A percentile compares a stretch with the other conserved stretches of the same genome.
Evolutionary conservation across 2,113 vertebrate genomes (phyloP).

Genomic region (Phycodurus eques): DNA sequence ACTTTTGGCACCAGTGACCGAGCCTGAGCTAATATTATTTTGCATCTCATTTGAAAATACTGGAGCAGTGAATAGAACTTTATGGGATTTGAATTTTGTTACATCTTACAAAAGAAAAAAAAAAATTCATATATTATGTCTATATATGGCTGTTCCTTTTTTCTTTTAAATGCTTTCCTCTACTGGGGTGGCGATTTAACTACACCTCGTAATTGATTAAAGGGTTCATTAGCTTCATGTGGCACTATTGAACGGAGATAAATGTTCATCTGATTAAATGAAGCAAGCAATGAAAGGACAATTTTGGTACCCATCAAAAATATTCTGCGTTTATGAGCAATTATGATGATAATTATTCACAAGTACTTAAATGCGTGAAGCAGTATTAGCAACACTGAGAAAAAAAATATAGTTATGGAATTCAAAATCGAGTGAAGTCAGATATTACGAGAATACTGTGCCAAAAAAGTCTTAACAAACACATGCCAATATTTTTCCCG

Average conservation of each 20-base stretch:
- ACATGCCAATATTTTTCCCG: no score
- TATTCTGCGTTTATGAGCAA: no score
- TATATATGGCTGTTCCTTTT: not conserved
- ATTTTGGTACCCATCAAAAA: not conserved
- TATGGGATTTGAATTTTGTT: not conserved
- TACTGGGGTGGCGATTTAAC: not conserved
- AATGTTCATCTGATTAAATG: not conserved
- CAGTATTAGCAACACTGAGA: not conserved
- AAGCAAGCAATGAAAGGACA: conserved; percentile 9
- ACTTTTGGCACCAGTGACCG: conserved; percentile 58
- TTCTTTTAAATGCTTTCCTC: conserved; percentile 6
- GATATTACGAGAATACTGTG: no score
- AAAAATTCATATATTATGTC: not conserved
- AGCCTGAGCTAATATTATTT: conserved; percentile 39
- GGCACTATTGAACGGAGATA: not conserved
- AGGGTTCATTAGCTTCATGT: conserved; percentile 4
- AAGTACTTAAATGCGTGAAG: no score
- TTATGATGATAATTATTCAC: not conserved
- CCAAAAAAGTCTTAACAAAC: no score
- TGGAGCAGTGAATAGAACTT: not conserved
- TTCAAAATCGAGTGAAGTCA: no score
- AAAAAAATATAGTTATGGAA: not conserved
- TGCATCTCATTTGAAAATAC: not conserved
- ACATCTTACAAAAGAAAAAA: conserved; percentile 15
- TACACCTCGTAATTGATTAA: conserved; percentile 14